Conservation (phyloP, 2,113 vertebrate genomes). For the Boulengeromyrus knoepffleri region DNA sequence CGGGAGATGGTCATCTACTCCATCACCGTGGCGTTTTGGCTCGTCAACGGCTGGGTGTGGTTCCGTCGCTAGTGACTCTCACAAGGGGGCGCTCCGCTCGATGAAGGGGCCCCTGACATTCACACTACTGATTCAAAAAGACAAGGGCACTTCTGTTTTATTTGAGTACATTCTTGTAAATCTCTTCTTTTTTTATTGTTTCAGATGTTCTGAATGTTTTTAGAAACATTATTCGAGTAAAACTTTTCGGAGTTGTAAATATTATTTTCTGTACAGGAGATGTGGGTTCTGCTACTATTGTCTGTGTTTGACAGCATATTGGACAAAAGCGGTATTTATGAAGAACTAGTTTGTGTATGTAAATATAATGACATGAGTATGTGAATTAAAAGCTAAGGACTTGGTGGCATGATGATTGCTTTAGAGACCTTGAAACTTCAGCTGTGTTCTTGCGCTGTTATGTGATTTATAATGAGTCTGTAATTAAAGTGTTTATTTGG, state of each 20-base stretch:
- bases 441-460: not conserved
- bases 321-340: not conserved
- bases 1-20: slow-evolving; percentile 96
- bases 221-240: not conserved
- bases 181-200: not conserved
- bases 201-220: not conserved
- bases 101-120: not conserved
- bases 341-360: not conserved
- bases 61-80: slow-evolving; percentile 70
- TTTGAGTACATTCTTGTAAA: not conserved
- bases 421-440: not conserved
- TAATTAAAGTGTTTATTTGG: not conserved
- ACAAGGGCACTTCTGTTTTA: not conserved
- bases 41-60: slow-evolving; percentile 96
- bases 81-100: not conserved
- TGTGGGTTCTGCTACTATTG: not conserved
- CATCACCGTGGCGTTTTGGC: slow-evolving; percentile 92
- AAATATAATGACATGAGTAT: not conserved
- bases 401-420: not conserved
- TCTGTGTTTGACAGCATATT: not conserved
- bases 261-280: not conserved
- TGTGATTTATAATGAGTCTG: not conserved
- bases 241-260: not conserved
- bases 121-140: not conserved
- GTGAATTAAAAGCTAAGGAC: not conserved